phyloP scores from a whole-genome alignment of 2,888 invertebrate species.

The Aplocera efformata region DNA sequence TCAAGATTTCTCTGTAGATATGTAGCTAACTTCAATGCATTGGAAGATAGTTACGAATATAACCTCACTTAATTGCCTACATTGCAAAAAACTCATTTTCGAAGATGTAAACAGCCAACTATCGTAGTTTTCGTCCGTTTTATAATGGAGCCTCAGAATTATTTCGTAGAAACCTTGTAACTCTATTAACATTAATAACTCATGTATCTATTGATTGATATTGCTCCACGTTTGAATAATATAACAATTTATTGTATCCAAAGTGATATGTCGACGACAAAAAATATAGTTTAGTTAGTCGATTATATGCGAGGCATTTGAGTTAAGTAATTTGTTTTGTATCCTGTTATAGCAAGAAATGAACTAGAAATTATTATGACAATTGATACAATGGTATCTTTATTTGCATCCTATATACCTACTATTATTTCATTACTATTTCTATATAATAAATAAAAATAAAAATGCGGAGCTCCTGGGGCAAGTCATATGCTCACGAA shows the following conservation, averaged over 20 bases:
- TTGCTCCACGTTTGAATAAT: slow-evolving; percentile 43
- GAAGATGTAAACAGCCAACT: background rate
- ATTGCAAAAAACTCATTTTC: too few relatives aligned
- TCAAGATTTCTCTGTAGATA: too few relatives aligned
- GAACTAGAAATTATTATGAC: too few relatives aligned
- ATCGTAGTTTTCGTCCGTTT: slow-evolving; percentile 8
- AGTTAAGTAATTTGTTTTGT: slow-evolving; percentile 32
- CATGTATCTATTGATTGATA: slow-evolving; percentile 40
- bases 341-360: slow-evolving; percentile 8
- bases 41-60: too few relatives aligned
- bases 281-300: slow-evolving; percentile 28
- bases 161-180: slow-evolving; percentile 34
- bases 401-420: too few relatives aligned
- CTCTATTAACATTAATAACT: slow-evolving; percentile 39
- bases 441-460: too few relatives aligned
- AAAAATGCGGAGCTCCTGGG: too few relatives aligned
- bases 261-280: slow-evolving; percentile 21
- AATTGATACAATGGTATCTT: too few relatives aligned
- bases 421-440: too few relatives aligned
- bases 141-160: slow-evolving; percentile 9
- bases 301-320: slow-evolving; percentile 25
- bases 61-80: too few relatives aligned
- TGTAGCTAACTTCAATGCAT: too few relatives aligned
- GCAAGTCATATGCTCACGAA: too few relatives aligned
- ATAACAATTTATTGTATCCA: slow-evolving; percentile 28